These are phyloP conservation scores for Rhinogobio ventralis DNA, from an alignment of 2,797 vertebrate genomes.

Conservation along the genomic window DNA sequence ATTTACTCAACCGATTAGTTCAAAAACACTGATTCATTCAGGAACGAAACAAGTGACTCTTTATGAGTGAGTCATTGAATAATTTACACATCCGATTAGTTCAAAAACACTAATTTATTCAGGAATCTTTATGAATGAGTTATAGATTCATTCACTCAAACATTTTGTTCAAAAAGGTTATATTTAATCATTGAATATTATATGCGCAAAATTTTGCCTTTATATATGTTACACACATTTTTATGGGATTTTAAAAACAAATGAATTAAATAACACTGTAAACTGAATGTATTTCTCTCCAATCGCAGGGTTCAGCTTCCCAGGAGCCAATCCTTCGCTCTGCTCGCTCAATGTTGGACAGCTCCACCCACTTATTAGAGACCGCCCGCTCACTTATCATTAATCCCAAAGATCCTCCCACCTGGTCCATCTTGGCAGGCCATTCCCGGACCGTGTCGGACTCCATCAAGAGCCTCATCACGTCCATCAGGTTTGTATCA, in stretches of 20 bases:
- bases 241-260: not conserved
- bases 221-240: too few species aligned
- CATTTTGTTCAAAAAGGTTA: not conserved
- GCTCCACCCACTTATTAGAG: slow-evolving; percentile 91
- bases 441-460: slow-evolving; percentile 97
- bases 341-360: slow-evolving; percentile 95
- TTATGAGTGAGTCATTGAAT: too few species aligned
- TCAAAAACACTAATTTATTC: too few species aligned
- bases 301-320: slow-evolving; percentile 87
- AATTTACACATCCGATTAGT: too few species aligned
- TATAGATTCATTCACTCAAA: not conserved
- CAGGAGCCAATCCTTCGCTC: slow-evolving; percentile 95
- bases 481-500: slow-evolving; percentile 90
- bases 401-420: slow-evolving; percentile 97
- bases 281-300: slow-evolving; percentile 32
- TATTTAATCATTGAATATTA: not conserved
- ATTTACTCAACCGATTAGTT: too few species aligned
- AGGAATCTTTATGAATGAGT: not conserved
- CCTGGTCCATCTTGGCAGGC: slow-evolving; percentile 94
- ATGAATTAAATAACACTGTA: not conserved
- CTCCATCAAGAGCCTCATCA: slow-evolving; percentile 98
- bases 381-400: slow-evolving; percentile 93
- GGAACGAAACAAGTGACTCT: too few species aligned
- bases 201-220: not conserved
- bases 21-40: too few species aligned